phyloP scores from a whole-genome alignment of 2,797 vertebrate genomes.

The Rhynchotus rufescens region DNA sequence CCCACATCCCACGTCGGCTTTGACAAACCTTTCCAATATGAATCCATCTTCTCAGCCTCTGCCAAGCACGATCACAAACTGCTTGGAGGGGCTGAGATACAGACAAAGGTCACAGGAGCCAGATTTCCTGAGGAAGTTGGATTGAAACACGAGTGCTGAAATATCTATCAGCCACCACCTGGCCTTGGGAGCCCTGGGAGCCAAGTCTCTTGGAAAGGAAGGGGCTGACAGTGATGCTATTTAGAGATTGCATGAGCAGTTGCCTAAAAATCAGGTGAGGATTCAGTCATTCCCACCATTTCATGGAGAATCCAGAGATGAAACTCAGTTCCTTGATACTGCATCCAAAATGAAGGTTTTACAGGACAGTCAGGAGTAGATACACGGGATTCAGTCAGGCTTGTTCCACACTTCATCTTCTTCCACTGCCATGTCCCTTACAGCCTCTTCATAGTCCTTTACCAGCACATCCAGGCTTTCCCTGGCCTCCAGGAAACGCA shows the following conservation, averaged over 20 bases:
- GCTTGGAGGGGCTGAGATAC: neutral
- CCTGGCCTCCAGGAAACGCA: neutral
- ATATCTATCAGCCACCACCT: neutral
- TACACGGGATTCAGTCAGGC: neutral
- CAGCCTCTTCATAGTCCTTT: neutral
- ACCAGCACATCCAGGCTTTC: neutral
- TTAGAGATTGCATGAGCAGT: neutral
- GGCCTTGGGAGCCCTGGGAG: neutral
- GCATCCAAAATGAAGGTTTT: neutral
- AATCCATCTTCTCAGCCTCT: neutral
- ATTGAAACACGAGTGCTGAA: neutral
- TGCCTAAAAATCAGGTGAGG: neutral
- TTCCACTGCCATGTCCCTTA: neutral
- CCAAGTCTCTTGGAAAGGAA: neutral
- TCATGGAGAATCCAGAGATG: neutral
- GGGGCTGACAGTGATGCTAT: accelerated
- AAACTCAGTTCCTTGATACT: neutral
- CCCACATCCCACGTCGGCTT: neutral
- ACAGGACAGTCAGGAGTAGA: neutral
- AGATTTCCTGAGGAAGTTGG: neutral
- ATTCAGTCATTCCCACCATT: neutral
- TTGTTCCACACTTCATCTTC: neutral
- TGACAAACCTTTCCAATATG: neutral
- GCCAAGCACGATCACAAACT: neutral
- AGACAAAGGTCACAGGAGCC: neutral